Evolutionary conservation across 2,797 vertebrate genomes (phyloP), one percentile per base, ranked within the genome.

Genomic region (Hipposideros larvatus): DNA sequence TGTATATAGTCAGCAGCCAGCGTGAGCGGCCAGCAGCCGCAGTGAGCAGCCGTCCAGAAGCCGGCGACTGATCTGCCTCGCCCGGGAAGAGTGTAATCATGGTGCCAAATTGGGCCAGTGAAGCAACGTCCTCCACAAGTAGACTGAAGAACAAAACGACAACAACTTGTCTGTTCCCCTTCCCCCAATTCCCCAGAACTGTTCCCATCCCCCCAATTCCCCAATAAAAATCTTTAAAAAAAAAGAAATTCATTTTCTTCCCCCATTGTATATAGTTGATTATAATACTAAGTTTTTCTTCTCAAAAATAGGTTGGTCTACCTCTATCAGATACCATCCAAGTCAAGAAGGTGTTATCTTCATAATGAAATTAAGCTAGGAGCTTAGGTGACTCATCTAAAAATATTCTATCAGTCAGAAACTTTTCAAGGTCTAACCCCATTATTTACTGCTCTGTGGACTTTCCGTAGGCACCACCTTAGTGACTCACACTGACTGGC

Each of bases 331-430:
- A 43, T 88, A 28, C 15, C 24, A 74, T 87, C 31, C 48, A 70
- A 66, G 24, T 94, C 71, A 90, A 79, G 59, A 95, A 95, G 28
- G 43, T 96, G 22, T 59, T 93, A 43, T 78, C 41, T 92, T 95
- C 46, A 26, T 91, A 91, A 59, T 63, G 59, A 95, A 91, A 48
- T 61, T 93, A 55, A 94, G n/a, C 57, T 59, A 68, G 48, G 28
- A 70, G 11, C 37, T 79, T 82, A 80, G 41, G 21, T 95, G 83
- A 93, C 70, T 91, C 63, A 89, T 71, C 87, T 57, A n/a, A 92
- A 37, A 96, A 78, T 86, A 85, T 88, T 86, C 55, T 86, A n/a
- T 95, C 83, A 68, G 18, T 94, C 66, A 95, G 53, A 87, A 92
- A 24, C 37, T 34, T 53, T 87, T 83, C 55, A 71, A 88, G 48